Conservation (phyloP, 2,113 vertebrate species). For the Chionodraco myersi region DNA sequence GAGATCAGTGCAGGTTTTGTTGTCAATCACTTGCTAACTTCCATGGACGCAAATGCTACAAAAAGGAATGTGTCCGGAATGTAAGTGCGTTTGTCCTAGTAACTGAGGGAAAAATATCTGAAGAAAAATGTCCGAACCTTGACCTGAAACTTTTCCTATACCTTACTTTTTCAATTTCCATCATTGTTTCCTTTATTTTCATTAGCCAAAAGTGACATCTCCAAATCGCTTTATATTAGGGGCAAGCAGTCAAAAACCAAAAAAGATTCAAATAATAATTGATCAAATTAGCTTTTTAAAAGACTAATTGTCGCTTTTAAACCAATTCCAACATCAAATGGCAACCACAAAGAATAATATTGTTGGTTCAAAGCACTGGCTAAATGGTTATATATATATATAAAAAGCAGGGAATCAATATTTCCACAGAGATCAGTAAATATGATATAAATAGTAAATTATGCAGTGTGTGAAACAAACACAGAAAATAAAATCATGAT, state of each 20-base stretch:
- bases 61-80: constrained; percentile 35
- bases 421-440: neutral
- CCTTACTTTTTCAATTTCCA: neutral
- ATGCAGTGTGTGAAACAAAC: neutral
- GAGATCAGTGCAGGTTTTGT: constrained; percentile 27
- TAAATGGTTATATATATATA: neutral
- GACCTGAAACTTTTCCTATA: neutral
- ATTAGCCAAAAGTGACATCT: neutral
- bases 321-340: neutral
- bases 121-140: neutral
- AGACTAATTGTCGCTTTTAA: neutral
- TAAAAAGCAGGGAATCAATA: neutral
- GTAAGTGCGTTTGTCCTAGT: neutral
- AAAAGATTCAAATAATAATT: neutral
- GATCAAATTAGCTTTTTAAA: neutral
- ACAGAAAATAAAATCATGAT: neutral
- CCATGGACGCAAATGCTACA: constrained; percentile 27
- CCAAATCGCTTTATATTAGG: neutral
- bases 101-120: neutral
- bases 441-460: neutral
- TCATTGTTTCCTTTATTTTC: neutral
- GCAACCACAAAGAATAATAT: neutral
- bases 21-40: constrained; percentile 31
- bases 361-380: neutral
- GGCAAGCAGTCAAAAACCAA: neutral